Conservation (phyloP, 1,140 invertebrate species). For the Oncopodura yosiiana region DNA sequence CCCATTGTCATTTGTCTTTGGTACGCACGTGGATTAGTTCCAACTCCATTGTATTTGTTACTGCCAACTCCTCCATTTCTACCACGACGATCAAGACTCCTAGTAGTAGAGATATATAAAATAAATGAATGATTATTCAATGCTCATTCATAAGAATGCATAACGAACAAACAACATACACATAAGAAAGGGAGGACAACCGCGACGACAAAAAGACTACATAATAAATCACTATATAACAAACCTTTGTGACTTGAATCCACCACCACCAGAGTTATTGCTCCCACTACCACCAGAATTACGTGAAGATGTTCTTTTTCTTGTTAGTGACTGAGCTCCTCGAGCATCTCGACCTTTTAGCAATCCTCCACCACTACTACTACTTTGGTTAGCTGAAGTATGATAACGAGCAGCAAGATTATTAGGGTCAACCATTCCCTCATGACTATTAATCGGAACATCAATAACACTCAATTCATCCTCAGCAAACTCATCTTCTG, state of each 20-base stretch:
- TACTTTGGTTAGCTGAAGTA: slow-evolving; percentile 13
- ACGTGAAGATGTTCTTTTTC: slow-evolving; percentile 21
- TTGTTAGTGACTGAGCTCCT: slow-evolving; percentile 29
- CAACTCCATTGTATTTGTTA: slow-evolving; percentile 2
- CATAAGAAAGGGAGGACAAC: not conserved
- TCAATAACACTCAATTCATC: slow-evolving; percentile 35
- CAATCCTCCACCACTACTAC: not conserved
- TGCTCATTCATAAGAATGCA: too few species aligned
- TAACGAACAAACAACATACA: too few species aligned
- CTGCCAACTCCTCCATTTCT: slow-evolving; percentile 3
- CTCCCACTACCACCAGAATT: slow-evolving; percentile 7
- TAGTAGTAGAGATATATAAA: slow-evolving; percentile 3
- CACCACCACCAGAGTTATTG: slow-evolving; percentile 9
- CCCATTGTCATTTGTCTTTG: slow-evolving; percentile 6
- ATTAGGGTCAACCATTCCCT: slow-evolving; percentile 7
- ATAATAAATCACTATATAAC: not conserved
- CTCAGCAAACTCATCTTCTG: slow-evolving; percentile 35
- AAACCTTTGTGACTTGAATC: slow-evolving; percentile 31
- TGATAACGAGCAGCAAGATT: slow-evolving; percentile 26
- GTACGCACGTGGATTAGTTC: slow-evolving; percentile 28
- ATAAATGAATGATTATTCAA: not conserved
- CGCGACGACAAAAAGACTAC: not conserved
- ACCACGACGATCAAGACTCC: slow-evolving; percentile 26
- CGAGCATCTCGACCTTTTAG: not conserved
- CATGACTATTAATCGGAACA: slow-evolving; percentile 29